Base-by-base conservation (phyloP, 2,113 vertebrate genomes). In the Melanerpes formicivorus region DNA sequence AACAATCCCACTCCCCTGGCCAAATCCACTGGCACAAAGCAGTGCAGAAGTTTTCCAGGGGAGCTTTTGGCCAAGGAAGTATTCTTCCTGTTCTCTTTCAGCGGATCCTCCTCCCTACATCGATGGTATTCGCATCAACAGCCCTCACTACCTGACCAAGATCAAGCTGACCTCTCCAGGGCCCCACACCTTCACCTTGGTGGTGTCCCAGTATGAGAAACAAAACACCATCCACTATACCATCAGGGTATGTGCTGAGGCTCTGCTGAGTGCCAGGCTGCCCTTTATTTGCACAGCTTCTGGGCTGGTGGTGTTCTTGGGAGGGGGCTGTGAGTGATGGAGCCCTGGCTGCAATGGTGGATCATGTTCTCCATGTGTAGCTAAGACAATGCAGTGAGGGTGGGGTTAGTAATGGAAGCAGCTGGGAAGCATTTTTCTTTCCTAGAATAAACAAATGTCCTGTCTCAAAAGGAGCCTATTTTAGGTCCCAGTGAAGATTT, bases 161-260 rank as follows among this genome's bases (percentile, higher is more conserved):
- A 99, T 99, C 80, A 99, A 97, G 87, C 97, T 99, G 96, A 99
- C 98, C 55, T 97, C 97, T 16, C 98, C 98, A 1, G 99, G 99
- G 26, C 95, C 97, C 18, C 98, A 99, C 88, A 99, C 98, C 1
- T 99, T 99, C 94, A 99, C 99, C 1, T 96, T 99, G 80, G 99
- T 99, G 96, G 99, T 99, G 40, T 99, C 99, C 81, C 99, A 99
- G 94, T 99, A 99, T 48, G 99, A 99, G 96, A 99, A 99, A 74
- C 99, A 99, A 96, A 99, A 99, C 97, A 99, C 99, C 66, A 99
- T 99, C 96, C 99, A 99, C 96, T 99, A 99, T 97, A 99, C 99
- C 1, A 94, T 99, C 75, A 97, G 99, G 98, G 99, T 99, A 96
- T 78, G 98, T 97, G 71, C 22, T 25, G 27, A 15, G 46, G 9